phyloP scores from a whole-genome alignment of 2,113 vertebrate genomes.

The Corythoichthys intestinalis region DNA sequence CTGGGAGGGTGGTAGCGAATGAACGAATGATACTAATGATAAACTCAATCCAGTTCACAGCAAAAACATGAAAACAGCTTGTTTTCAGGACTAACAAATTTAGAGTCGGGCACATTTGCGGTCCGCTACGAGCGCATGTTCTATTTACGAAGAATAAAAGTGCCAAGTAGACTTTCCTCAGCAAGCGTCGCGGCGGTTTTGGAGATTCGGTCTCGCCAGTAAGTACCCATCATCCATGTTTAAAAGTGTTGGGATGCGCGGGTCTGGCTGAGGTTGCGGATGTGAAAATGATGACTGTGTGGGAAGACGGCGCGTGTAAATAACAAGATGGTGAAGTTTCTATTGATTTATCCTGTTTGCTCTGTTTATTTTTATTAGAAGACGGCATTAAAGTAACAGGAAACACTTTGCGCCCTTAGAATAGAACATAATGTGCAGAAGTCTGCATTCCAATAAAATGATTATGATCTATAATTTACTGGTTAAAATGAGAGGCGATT shows the following conservation, averaged over 20 bases:
- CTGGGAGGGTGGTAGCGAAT: no score
- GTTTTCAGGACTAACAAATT: not conserved
- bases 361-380: not conserved
- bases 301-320: not conserved
- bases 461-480: not conserved
- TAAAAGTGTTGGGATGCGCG: not conserved
- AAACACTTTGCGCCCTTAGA: not conserved
- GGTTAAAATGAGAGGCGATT: not conserved
- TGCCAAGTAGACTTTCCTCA: not conserved
- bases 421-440: not conserved
- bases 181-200: not conserved
- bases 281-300: not conserved
- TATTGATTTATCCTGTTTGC: not conserved
- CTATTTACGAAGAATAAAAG: not conserved
- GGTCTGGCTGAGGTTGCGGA: not conserved
- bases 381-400: not conserved
- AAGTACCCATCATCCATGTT: not conserved
- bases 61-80: no score
- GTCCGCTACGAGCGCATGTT: not conserved
- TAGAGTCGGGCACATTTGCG: not conserved
- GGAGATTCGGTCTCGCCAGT: not conserved
- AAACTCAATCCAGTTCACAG: no score
- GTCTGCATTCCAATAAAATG: not conserved
- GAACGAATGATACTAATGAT: no score
- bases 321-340: not conserved